Percentiles rank a stretch among this genome's conserved stretches.
Conservation (phyloP, 2,113 vertebrate species). For the Phrynocephalus versicolor region DNA sequence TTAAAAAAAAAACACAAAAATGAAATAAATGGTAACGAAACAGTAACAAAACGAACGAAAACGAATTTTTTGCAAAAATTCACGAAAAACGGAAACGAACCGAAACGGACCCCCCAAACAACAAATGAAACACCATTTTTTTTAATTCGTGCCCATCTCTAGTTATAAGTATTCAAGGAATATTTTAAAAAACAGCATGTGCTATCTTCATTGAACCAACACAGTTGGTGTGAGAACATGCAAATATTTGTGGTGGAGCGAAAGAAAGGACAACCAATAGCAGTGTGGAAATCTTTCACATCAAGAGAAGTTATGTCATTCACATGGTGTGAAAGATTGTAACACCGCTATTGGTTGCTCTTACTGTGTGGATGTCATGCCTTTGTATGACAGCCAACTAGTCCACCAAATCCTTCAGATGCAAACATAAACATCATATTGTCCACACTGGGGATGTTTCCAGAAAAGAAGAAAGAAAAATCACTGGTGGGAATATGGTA, state of each 20-base stretch:
- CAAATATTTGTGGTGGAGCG: not conserved
- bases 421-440: not conserved
- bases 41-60: too few relatives aligned
- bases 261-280: not conserved
- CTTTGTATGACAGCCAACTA: not conserved
- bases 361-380: too few relatives aligned
- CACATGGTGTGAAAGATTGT: not conserved
- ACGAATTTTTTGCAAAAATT: too few relatives aligned
- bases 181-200: too few relatives aligned
- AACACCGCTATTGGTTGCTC: too few relatives aligned
- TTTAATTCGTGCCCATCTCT: too few relatives aligned
- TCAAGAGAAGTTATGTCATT: not conserved
- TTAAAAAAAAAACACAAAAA: too few relatives aligned
- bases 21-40: too few relatives aligned
- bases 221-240: not conserved
- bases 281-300: not conserved
- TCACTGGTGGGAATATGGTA: not conserved
- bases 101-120: too few relatives aligned
- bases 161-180: too few relatives aligned
- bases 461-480: not conserved
- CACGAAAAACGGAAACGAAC: too few relatives aligned
- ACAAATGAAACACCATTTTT: too few relatives aligned
- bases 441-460: not conserved
- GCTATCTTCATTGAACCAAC: not conserved
- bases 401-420: not conserved